Evolutionary conservation across 2,797 vertebrate species (phyloP), one percentile per base, ranked within the genome.

Genomic region (Enteromius paludinosus): DNA sequence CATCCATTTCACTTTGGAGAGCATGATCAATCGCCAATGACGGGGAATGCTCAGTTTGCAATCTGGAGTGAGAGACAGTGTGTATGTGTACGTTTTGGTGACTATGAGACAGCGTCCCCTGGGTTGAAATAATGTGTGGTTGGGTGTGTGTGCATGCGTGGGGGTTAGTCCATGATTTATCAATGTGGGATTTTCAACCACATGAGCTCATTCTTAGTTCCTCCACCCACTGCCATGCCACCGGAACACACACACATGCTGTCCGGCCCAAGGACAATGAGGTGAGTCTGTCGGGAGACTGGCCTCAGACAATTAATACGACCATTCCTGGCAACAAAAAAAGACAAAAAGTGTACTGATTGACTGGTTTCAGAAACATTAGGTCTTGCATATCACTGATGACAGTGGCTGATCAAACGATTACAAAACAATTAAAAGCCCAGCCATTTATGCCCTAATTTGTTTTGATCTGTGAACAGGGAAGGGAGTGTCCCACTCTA

Each of bases 161-260:
- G 56, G 70, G 56, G 70, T 79, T 68, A 82, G 78, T 61, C 47
- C 84, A 72, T 89, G 88, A 91, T 90, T 90, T 89, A 92, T 89
- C 78, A 85, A 54, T 90, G 87, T 86, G 89, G 87, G 87, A 86
- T 84, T 81, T 80, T 49, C 62, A 61, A 87, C 80, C 84, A 85
- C 88, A 88, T 87, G 80, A 90, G 83, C 84, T 85, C 80, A 90
- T 89, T 86, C 82, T 82, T 9, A 71, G 87, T 87, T 65, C 79
- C 86, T 86, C 81, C 88, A 86, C 83, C 75, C 82, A 77, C 78
- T 49, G 64, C 64, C 52, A 54, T 76, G 66, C 83, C 52, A 47
- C 56, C 47, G 62, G 52, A 35, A 82, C 72, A 56, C 62, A 77
- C 62, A 77, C 45, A 76, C 77, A 79, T 9, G 17, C 52, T 23